A percentile compares a stretch with the other conserved stretches of the same genome.
phyloP scores from a whole-genome alignment of 2,888 invertebrate species.

The Chydorus sphaericus region DNA sequence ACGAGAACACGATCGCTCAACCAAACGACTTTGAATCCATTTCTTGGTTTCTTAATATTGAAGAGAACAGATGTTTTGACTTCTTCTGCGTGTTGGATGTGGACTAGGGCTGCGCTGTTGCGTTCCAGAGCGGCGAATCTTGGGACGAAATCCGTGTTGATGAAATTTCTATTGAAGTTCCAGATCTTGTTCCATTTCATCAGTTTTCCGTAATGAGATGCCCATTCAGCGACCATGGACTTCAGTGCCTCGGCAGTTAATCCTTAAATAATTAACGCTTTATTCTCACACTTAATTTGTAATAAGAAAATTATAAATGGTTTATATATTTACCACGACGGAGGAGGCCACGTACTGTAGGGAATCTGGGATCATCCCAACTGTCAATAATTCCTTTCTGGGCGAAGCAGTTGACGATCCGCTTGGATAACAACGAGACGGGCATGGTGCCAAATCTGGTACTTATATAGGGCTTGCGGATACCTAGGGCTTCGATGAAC shows the following conservation, averaged over 20 bases:
- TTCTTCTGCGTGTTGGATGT: conserved; percentile 45
- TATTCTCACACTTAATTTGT: too few species aligned
- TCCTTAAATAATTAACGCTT: too few species aligned
- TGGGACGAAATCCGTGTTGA: conserved; percentile 86
- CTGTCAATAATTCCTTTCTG: conserved; percentile 86
- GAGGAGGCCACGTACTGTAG: conserved; percentile 91
- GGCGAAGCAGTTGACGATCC: conserved; percentile 97
- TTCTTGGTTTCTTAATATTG: conserved; percentile 79
- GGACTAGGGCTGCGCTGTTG: conserved; percentile 45
- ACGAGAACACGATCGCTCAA: conserved; percentile 61
- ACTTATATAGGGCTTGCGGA: conserved; percentile 85
- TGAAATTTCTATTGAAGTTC: conserved; percentile 97
- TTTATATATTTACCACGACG: too few species aligned
- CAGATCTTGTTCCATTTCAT: conserved; percentile 99
- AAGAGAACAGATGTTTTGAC: conserved; percentile 50
- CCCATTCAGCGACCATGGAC: conserved; percentile 96
- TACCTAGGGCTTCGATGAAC: conserved; percentile 73
- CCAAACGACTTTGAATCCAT: conserved; percentile 60
- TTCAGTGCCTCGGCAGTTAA: conserved; percentile 94
- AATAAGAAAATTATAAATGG: too few species aligned
- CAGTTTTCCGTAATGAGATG: conserved; percentile 89
- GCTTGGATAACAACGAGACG: conserved; percentile 92
- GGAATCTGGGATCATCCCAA: conserved; percentile 98
- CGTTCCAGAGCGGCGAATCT: conserved; percentile 72
- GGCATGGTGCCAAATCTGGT: conserved; percentile 94